Base-by-base conservation (phyloP, 2,113 vertebrate genomes). In the Nesogale talazaci region DNA sequence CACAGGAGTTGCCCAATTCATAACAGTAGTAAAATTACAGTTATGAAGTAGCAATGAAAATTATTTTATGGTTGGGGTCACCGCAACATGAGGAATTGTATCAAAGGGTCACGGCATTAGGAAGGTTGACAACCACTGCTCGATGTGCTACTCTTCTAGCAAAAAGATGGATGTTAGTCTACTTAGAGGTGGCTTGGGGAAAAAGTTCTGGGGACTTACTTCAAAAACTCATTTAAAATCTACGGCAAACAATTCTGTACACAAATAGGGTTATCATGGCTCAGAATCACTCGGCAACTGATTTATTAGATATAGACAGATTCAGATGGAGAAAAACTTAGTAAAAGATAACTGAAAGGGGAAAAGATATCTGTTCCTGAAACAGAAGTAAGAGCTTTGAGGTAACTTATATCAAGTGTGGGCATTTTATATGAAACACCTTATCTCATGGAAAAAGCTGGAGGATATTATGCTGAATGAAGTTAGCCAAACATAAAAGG, bases 261-360 rank as follows among this genome's bases (percentile, higher is more conserved):
- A 70, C 65, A 67, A 67, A 67, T 70, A n/a, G 31, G 67, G 12
- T 19, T 17, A 34, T n/a, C 67, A 34, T 19, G 31, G 19, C 15
- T 70, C 15, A 70, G 14, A 70, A 70, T 19, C 31, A 34, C 31
- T 15, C 1, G 46, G 31, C 67, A 34, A 70, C 5, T 70, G 31
- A 25, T 34, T 70, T 31, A 15, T n/a, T 69, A 88, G n/a, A 82
- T 59, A 88, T 46, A 90, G 92, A 90, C 38, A 90, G 61, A 76
- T 75, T 82, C 67, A 89, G 42, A 76, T 31, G 81, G 76, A 90
- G 17, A 86, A 94, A 14, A 94, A 57, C 9, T 82, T 83, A 85
- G 17, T 83, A 78, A 91, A 22, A 93, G 34, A 82, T 27, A 93
- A 52, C 5, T 52, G 46, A 10, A 12, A 12, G 46, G 2, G 10